Percentiles rank a stretch among this genome's conserved stretches.
These are phyloP conservation scores for Scaptomyza graminum DNA, from an alignment of 1,140 invertebrate species.

Conservation along the genomic window DNA sequence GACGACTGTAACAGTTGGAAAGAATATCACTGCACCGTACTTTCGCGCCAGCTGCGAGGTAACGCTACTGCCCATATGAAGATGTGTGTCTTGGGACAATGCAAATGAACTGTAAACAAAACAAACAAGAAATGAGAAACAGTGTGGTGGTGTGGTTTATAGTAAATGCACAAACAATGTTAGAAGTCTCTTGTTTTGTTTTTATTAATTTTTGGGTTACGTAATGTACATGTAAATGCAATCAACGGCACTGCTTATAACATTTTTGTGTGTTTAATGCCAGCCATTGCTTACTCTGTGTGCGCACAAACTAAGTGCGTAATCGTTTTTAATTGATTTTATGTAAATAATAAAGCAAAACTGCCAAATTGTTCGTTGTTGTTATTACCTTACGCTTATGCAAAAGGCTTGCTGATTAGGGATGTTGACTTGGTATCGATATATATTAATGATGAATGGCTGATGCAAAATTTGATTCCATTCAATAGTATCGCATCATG, in stretches of 20 bases:
- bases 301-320: constrained; percentile 2
- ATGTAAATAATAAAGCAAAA: background rate
- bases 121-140: constrained; percentile 41
- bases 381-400: constrained; percentile 54
- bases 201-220: constrained; percentile 35
- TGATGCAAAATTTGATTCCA: too few relatives aligned
- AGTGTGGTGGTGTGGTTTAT: too few relatives aligned
- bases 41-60: constrained; percentile 79
- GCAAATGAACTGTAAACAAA: constrained; percentile 59
- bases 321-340: background rate
- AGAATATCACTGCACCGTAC: constrained; percentile 87
- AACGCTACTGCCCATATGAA: constrained; percentile 74
- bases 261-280: background rate
- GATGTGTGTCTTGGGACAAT: constrained; percentile 48
- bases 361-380: constrained; percentile 28
- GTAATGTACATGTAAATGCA: constrained; percentile 40
- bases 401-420: constrained; percentile 37
- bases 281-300: constrained; percentile 27
- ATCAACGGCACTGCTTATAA: background rate
- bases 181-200: background rate
- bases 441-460: background rate
- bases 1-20: constrained; percentile 86
- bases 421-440: constrained; percentile 7
- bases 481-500: too few relatives aligned
- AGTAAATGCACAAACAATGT: background rate